phyloP scores from a whole-genome alignment of 2,888 invertebrate species.

The Oxycera nigricornis region DNA sequence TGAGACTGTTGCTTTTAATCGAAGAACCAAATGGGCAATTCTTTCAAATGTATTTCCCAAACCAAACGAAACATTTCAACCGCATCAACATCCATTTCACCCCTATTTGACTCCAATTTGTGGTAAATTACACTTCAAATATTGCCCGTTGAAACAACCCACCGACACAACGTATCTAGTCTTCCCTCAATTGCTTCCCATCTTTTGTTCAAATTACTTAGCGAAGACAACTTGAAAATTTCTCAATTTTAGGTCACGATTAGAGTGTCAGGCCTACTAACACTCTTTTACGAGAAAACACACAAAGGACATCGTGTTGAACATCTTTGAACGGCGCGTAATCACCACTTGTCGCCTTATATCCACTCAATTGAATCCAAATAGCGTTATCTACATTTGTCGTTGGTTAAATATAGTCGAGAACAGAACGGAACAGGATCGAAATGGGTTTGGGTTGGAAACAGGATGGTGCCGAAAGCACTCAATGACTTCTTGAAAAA shows the following conservation, averaged over 20 bases:
- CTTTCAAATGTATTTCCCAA: background rate
- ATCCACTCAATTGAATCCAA: conserved; percentile 32
- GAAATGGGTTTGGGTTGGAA: too few relatives aligned
- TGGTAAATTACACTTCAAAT: background rate
- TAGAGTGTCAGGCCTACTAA: background rate
- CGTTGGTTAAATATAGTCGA: background rate
- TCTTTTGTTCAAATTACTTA: background rate
- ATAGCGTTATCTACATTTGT: conserved; percentile 23
- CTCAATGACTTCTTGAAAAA: background rate
- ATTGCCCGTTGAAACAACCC: background rate
- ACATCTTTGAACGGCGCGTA: conserved; percentile 15
- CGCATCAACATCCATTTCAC: background rate
- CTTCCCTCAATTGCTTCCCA: background rate
- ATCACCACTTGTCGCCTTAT: conserved; percentile 37
- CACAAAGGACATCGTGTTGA: background rate
- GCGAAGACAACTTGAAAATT: background rate
- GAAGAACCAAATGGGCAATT: background rate
- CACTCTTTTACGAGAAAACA: background rate
- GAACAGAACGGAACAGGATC: too few relatives aligned
- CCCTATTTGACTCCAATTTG: background rate
- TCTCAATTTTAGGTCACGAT: conserved; percentile 26
- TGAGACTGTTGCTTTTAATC: too few relatives aligned
- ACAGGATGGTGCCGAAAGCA: background rate
- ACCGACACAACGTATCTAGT: background rate
- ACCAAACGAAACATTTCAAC: background rate